Percentiles rank a stretch among this genome's conserved stretches.
Conservation (phyloP, 2,888 invertebrate genomes). For the Dioctria linearis region DNA sequence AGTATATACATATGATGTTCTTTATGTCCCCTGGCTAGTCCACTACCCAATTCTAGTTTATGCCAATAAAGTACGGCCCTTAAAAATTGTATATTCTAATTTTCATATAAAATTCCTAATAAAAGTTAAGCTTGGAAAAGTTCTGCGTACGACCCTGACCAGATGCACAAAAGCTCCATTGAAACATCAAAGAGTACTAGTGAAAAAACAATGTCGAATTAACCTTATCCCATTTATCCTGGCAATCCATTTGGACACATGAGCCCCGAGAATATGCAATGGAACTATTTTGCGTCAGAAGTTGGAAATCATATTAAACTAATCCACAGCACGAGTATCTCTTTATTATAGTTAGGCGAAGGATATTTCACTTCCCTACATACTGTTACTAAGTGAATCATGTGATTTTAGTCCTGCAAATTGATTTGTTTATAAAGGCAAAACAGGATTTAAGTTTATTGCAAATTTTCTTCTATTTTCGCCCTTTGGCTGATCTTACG, state of each 20-base stretch:
- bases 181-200: too few species aligned
- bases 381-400: not conserved
- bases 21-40: too few species aligned
- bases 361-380: conserved; percentile 9
- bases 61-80: too few species aligned
- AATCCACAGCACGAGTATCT: conserved; percentile 33
- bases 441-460: conserved; percentile 28
- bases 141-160: too few species aligned
- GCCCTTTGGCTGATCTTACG: not conserved
- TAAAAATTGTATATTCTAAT: too few species aligned
- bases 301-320: conserved; percentile 40
- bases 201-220: not conserved
- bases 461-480: conserved; percentile 32
- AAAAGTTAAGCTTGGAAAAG: too few species aligned
- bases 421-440: conserved; percentile 47
- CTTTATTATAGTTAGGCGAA: not conserved
- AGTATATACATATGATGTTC: too few species aligned
- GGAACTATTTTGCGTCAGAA: not conserved
- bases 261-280: not conserved
- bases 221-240: conserved; percentile 19
- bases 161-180: too few species aligned
- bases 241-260: conserved; percentile 14
- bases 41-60: too few species aligned
- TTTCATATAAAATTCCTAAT: too few species aligned
- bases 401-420: conserved; percentile 30